phyloP scores from a whole-genome alignment of 2,113 vertebrate genomes.

The Chauna torquata region DNA sequence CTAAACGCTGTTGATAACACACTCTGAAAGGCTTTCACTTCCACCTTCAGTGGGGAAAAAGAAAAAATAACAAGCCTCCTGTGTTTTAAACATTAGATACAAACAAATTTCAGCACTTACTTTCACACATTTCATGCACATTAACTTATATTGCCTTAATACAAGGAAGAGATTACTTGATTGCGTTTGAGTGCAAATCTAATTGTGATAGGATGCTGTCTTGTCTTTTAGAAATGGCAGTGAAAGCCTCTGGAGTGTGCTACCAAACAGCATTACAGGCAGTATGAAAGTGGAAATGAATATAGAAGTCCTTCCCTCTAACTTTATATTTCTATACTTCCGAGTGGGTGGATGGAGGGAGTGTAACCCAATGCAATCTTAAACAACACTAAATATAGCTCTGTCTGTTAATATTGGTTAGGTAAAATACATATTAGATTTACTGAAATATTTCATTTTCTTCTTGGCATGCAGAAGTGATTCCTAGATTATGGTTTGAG shows the following conservation, averaged over 20 bases:
- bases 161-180: not conserved
- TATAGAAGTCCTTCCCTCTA: conserved; percentile 54
- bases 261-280: not conserved
- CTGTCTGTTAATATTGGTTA: conserved; percentile 15
- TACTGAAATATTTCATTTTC: not conserved
- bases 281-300: conserved; percentile 45
- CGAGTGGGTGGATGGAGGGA: conserved; percentile 37
- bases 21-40: conserved; percentile 63
- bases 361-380: conserved; percentile 62
- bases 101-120: not conserved
- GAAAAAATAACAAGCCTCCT: not conserved
- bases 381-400: conserved; percentile 66
- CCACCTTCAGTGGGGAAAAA: not conserved
- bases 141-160: not conserved
- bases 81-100: not conserved
- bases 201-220: not conserved
- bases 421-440: not conserved
- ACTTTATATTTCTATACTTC: conserved; percentile 47
- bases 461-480: not conserved
- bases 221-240: not conserved
- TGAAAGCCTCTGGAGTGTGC: conserved; percentile 60
- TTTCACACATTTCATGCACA: not conserved
- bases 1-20: conserved; percentile 8
- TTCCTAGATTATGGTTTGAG: not conserved
- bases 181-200: not conserved